phyloP scores from a whole-genome alignment of 2,888 invertebrate genomes.

The Drosophila mimetica region DNA sequence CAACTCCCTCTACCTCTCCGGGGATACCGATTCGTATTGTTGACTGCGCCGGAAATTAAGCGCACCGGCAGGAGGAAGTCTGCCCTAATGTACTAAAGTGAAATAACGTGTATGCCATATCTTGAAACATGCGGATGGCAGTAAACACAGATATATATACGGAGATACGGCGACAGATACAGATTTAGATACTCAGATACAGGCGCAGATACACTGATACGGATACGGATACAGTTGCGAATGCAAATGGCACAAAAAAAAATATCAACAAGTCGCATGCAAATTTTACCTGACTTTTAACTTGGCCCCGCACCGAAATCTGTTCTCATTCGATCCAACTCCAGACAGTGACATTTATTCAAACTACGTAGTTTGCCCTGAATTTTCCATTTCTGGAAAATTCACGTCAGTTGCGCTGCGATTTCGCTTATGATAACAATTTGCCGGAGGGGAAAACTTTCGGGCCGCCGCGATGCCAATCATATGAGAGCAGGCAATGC shows the following conservation, averaged over 20 bases:
- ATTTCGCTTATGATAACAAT: constrained; percentile 42
- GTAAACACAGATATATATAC: constrained; percentile 18
- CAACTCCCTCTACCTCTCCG: constrained; percentile 9
- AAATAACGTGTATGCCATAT: constrained; percentile 56
- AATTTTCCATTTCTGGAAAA: constrained; percentile 20
- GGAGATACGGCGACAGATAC: constrained; percentile 1
- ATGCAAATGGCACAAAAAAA: constrained; percentile 16
- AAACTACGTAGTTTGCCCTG: constrained; percentile 11
- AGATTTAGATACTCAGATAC: neutral
- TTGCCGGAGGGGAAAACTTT: constrained; percentile 43
- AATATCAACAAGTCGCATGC: constrained; percentile 16
- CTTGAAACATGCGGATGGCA: constrained; percentile 37
- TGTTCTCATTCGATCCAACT: constrained; percentile 23
- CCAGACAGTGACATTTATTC: constrained; percentile 20
- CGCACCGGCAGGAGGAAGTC: constrained; percentile 64
- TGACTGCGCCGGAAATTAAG: constrained; percentile 70
- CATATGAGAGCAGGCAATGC: constrained; percentile 60
- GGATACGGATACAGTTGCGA: constrained; percentile 6
- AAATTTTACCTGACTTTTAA: constrained; percentile 15
- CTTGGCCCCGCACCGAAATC: constrained; percentile 4
- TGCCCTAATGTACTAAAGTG: constrained; percentile 60
- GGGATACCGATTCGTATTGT: constrained; percentile 42
- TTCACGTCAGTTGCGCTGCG: constrained; percentile 18
- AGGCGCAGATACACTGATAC: no score
- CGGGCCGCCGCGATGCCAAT: constrained; percentile 47